These are phyloP conservation scores for Gnathonemus longibarbis DNA, from an alignment of 2,113 vertebrate genomes.

Conservation along the genomic window DNA sequence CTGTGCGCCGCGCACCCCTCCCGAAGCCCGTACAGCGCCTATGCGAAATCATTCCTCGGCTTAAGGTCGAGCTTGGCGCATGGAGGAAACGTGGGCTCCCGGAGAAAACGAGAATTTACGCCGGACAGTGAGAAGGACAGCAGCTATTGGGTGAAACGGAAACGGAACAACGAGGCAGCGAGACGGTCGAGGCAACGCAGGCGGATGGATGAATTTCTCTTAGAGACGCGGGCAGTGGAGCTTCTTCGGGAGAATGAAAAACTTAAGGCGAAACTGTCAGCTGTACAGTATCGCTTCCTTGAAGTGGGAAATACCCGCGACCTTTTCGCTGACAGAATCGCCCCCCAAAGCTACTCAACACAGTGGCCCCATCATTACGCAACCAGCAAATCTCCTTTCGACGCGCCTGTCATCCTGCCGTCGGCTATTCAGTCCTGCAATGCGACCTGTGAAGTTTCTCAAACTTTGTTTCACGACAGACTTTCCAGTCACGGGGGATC, in stretches of 20 bases:
- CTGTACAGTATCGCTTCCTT: conserved; percentile 20
- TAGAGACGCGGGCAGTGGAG: conserved; percentile 42
- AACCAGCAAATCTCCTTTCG: not conserved
- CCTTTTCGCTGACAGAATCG: not conserved
- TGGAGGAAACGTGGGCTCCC: not conserved
- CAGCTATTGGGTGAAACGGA: conserved; percentile 48
- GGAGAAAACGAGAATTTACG: conserved; percentile 42
- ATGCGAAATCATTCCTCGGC: conserved; percentile 24
- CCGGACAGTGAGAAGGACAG: conserved; percentile 42
- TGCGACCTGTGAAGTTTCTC: not conserved
- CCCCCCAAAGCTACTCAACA: not conserved
- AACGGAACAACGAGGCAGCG: conserved; percentile 52
- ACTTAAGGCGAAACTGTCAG: conserved; percentile 40
- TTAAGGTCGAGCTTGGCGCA: not conserved
- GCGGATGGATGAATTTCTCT: conserved; percentile 39
- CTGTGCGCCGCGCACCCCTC: not conserved
- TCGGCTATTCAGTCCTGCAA: not conserved
- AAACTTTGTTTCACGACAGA: not conserved
- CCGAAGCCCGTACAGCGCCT: not conserved
- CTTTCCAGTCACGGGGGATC: not conserved
- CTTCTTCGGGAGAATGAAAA: conserved; percentile 48
- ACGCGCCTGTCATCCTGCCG: not conserved
- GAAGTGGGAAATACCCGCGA: not conserved
- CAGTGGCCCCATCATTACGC: not conserved
- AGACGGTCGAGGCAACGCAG: conserved; percentile 48